Conservation (phyloP, 2,113 vertebrate species). For the Oncorhynchus masou region DNA sequence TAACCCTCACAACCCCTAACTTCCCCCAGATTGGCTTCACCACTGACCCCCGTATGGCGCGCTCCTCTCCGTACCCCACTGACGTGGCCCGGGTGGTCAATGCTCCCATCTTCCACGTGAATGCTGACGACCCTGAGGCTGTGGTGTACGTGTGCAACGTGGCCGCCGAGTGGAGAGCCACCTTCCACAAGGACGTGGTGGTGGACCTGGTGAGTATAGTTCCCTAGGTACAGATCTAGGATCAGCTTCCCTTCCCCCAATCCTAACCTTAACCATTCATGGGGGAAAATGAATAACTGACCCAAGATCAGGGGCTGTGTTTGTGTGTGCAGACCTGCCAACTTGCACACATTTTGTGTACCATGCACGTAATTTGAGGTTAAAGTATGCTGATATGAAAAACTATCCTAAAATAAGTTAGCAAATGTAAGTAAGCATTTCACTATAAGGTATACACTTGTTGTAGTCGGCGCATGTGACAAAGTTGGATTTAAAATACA, state of each 20-base stretch:
- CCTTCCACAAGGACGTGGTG: constrained; percentile 97
- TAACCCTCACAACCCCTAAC: background rate
- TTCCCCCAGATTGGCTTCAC: constrained; percentile 91
- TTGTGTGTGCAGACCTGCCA: too few relatives aligned
- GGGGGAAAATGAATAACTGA: too few relatives aligned
- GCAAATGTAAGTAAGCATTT: too few relatives aligned
- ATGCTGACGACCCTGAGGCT: constrained; percentile 92
- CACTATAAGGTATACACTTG: too few relatives aligned
- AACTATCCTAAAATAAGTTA: too few relatives aligned
- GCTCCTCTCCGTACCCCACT: constrained; percentile 93
- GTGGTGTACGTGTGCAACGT: constrained; percentile 96
- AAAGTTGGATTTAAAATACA: too few relatives aligned
- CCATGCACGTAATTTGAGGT: too few relatives aligned
- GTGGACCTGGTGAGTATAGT: constrained; percentile 87
- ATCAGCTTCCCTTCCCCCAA: background rate
- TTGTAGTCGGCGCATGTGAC: too few relatives aligned
- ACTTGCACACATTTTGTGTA: too few relatives aligned
- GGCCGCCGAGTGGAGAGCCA: constrained; percentile 93
- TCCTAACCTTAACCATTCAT: too few relatives aligned
- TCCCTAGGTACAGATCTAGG: background rate
- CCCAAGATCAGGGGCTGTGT: too few relatives aligned
- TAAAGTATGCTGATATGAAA: too few relatives aligned
- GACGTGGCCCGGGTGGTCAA: constrained; percentile 96
- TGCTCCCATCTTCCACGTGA: constrained; percentile 96
- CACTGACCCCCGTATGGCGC: constrained; percentile 93